Base-by-base conservation (phyloP, 2,797 vertebrate genomes). In the Crenichthys baileyi region DNA sequence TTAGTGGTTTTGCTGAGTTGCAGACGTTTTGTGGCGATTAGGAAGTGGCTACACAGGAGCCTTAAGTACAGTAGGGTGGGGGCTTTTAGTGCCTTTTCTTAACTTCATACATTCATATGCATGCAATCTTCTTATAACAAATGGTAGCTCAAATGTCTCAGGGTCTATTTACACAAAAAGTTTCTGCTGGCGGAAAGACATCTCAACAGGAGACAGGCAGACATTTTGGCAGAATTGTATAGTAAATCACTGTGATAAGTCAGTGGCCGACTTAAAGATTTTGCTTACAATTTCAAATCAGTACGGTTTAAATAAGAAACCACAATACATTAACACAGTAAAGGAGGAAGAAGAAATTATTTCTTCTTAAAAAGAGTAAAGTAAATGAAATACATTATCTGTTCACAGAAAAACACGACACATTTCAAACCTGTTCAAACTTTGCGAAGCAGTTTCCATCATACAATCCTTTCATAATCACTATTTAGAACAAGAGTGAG, bases 61-160 rank as follows among this genome's bases (percentile, higher is more conserved):
- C 78, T 61, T 12, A 50, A 81, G 56, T 84, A 76, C 50, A 41
- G 61, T 8, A 56, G 48, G 26, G 71, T 72, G 76, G 53, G 76
- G 44, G 80, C 79, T 79, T 87, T 90, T 81, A 80, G 80, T 89
- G 89, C 91, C 92, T 90, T 91, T 75, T 70, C 70, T 73, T 87
- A 85, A 79, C 82, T 81, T 91, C 91, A 85, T 93, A 95, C 92
- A 94, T 93, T 94, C 91, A 91, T 85, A 88, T 90, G 88, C 94
- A 95, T 94, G 92, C 94, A 92, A 90, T 70, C 85, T 81, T 87
- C 84, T 80, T 72, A 50, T 68, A 86, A 60, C 85, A 87, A 87
- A 82, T 56, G 50, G 77, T 85, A 84, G 83, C 80, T 79, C 74
- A n/a, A 89, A 89, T 80, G 50, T 86, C 55, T 61, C 80, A 82